Conservation (phyloP, 2,113 vertebrate species). For the Ceyx melanurus region DNA sequence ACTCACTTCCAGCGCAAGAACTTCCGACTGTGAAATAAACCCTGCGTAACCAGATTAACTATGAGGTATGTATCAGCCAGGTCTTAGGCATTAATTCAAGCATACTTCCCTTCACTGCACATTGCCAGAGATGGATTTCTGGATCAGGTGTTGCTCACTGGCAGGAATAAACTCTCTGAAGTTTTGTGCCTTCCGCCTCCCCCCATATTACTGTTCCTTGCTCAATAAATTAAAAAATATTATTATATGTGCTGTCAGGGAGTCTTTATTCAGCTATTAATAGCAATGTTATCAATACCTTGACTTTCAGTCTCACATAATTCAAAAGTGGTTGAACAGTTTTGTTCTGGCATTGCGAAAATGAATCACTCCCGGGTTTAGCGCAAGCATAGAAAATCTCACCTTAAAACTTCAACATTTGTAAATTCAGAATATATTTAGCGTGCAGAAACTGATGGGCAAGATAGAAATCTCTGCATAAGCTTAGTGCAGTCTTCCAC, state of each 20-base stretch:
- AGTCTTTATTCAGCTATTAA: constrained; percentile 42
- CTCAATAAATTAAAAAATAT: constrained; percentile 46
- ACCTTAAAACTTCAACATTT: constrained; percentile 32
- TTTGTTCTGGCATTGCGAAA: constrained; percentile 26
- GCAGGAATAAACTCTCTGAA: constrained; percentile 3
- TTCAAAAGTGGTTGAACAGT: constrained; percentile 1
- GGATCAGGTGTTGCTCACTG: constrained; percentile 24
- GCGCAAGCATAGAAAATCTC: constrained; percentile 39
- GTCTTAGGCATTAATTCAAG: constrained; percentile 69
- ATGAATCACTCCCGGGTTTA: constrained; percentile 19
- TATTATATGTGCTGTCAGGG: constrained; percentile 1
- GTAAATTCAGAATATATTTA: constrained; percentile 22
- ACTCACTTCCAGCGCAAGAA: constrained; percentile 73
- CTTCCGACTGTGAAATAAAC: constrained; percentile 80
- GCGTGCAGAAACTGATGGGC: background rate
- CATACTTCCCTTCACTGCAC: background rate
- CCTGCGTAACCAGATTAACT: constrained; percentile 76
- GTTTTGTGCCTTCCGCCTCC: background rate
- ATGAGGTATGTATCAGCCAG: constrained; percentile 72
- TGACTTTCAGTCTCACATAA: constrained; percentile 38
- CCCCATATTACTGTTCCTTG: background rate
- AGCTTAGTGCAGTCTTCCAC: constrained; percentile 19
- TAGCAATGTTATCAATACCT: constrained; percentile 60
- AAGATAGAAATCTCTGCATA: constrained; percentile 40
- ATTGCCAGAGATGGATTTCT: constrained; percentile 17